Evolutionary conservation across 2,113 vertebrate genomes (phyloP), one percentile per base, ranked within the genome.

Genomic region (Charina bottae): DNA sequence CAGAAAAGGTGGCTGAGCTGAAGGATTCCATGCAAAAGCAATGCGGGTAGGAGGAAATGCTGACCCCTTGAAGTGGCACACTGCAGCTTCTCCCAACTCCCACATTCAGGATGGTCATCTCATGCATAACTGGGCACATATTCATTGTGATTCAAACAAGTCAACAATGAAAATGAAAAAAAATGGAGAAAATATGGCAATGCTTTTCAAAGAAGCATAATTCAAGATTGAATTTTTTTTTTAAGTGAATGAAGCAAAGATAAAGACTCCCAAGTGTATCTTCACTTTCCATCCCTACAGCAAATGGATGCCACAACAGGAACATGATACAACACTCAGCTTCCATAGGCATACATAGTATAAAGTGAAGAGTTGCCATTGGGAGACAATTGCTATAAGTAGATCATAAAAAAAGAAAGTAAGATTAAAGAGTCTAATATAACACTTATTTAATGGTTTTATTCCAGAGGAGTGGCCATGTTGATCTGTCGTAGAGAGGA

Each of bases 341-440:
- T 58, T 56, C 24, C 12, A 13, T 37, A 58, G 85, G 54, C 85
- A 78, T 58, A 87, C 56, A 78, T 64, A 58, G 26, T 91, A 78
- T 87, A 78, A 85, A 56, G 23, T n/a, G 62, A 91, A 87, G 15
- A 21, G 56, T 87, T 91, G 33, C 90, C 90, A 78, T 37, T 6
- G 62, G 85, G 90, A 91, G 54, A 58, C 62, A 78, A 58, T 91
- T 87, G 28, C 62, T 87, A 78, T 87, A 91, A 78, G 72, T 56
- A 21, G 85, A 87, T 87, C 53, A 49, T 87, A 55, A 87, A 78
- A 72, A 62, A 91, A 46, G 53, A 42, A 72, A 46, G 84, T 46
- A 87, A 42, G 15, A 58, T 87, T 72, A 56, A 91, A 91, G 53
- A 87, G 28, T n/a, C 42, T 91, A 85, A 64, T 24, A 42, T 37